These are phyloP conservation scores for Suillia variegata DNA, from an alignment of 2,888 invertebrate species.

Conservation along the genomic window DNA sequence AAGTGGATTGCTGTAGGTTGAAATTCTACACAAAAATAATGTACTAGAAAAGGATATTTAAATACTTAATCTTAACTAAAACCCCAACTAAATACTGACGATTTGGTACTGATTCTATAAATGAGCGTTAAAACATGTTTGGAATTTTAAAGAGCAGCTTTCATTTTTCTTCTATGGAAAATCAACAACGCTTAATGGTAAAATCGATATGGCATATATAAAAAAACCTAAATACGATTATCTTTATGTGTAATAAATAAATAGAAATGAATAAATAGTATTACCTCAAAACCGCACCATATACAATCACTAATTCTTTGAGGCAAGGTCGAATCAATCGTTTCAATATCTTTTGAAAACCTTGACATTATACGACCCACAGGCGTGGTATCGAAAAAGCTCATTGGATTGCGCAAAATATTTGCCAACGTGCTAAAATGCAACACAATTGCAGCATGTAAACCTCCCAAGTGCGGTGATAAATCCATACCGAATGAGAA, in stretches of 20 bases:
- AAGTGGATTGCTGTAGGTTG: too few species aligned
- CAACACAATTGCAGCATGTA: constrained; percentile 51
- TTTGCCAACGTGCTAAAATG: constrained; percentile 62
- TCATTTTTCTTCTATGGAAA: too few species aligned
- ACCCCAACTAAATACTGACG: too few species aligned
- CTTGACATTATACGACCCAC: constrained; percentile 67
- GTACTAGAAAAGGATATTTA: too few species aligned
- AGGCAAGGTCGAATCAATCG: constrained; percentile 59
- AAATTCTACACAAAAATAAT: too few species aligned
- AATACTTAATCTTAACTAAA: too few species aligned
- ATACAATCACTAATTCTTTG: constrained; percentile 65
- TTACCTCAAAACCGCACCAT: constrained; percentile 67
- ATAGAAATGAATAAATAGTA: too few species aligned
- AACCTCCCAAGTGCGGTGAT: constrained; percentile 68
- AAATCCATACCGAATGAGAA: constrained; percentile 71
- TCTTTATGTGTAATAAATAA: too few species aligned
- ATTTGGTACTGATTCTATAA: too few species aligned
- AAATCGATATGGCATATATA: constrained; percentile 15
- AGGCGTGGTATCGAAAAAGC: constrained; percentile 70
- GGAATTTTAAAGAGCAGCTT: too few species aligned
- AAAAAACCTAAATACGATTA: constrained; percentile 53
- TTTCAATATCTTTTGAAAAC: constrained; percentile 64
- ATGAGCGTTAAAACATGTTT: too few species aligned
- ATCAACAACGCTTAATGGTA: too few species aligned
- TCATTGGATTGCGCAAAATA: constrained; percentile 64